phyloP scores from a whole-genome alignment of 2,888 invertebrate genomes.

The Mesochorus sp. region DNA sequence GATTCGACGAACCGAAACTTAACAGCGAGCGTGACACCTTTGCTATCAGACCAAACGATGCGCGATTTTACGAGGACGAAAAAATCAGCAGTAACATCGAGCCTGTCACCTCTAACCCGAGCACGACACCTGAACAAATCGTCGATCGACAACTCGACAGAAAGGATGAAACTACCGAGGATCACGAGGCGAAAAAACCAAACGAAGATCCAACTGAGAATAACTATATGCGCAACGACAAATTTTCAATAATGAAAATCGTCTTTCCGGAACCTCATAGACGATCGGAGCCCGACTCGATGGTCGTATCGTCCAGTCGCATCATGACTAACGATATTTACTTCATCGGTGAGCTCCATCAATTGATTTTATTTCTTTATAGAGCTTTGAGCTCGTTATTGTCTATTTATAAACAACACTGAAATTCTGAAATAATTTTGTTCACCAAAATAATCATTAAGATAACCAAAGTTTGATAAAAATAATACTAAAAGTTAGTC shows the following conservation, averaged over 20 bases:
- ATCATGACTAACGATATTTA: conserved; percentile 78
- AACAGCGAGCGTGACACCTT: conserved; percentile 73
- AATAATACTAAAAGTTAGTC: no score
- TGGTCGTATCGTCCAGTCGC: conserved; percentile 70
- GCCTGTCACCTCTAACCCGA: background rate
- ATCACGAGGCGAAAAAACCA: background rate
- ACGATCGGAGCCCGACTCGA: conserved; percentile 70
- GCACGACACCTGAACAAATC: background rate
- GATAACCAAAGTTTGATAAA: no score
- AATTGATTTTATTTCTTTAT: conserved; percentile 4
- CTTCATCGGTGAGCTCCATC: conserved; percentile 81
- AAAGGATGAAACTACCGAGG: background rate
- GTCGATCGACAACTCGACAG: background rate
- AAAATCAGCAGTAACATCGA: conserved; percentile 19
- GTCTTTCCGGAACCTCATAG: conserved; percentile 69
- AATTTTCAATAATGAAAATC: conserved; percentile 49
- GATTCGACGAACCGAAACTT: conserved; percentile 69
- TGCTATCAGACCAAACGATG: conserved; percentile 81
- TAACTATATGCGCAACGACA: conserved; percentile 23
- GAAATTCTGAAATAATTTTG: background rate
- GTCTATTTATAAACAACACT: no score
- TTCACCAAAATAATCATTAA: no score
- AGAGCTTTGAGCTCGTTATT: background rate
- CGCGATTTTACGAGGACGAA: conserved; percentile 77
- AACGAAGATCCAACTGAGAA: background rate